phyloP scores from a whole-genome alignment of 2,797 vertebrate genomes.

The Todus mexicanus region DNA sequence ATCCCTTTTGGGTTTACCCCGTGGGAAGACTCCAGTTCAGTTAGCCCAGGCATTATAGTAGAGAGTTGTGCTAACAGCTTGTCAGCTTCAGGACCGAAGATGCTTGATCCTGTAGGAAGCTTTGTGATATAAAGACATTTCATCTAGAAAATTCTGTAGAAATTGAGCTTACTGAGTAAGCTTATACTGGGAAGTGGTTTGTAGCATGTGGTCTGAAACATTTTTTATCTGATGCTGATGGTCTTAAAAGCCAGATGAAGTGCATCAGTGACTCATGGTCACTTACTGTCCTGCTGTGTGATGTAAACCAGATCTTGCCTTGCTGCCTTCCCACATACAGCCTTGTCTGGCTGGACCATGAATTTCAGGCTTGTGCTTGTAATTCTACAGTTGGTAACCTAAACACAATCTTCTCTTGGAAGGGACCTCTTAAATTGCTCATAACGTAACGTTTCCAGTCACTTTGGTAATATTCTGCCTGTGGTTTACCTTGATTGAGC shows the following conservation, averaged over 20 bases:
- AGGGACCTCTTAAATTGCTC: neutral
- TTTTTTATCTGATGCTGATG: slow-evolving; percentile 5
- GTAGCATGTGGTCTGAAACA: neutral
- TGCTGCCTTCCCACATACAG: neutral
- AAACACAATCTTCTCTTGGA: neutral
- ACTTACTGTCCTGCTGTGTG: neutral
- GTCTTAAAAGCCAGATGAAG: slow-evolving; percentile 6
- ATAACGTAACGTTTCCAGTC: neutral
- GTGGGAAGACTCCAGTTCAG: neutral
- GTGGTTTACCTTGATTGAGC: neutral
- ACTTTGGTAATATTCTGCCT: neutral
- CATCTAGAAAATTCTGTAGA: neutral
- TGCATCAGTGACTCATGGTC: neutral
- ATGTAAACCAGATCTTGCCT: slow-evolving; percentile 18
- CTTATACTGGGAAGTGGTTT: neutral
- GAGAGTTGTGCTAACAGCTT: neutral
- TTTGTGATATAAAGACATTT: neutral
- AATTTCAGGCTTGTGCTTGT: neutral
- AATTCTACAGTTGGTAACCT: neutral
- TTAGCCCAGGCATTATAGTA: neutral
- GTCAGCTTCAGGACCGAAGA: neutral
- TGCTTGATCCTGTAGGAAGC: neutral
- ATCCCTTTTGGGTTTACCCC: neutral
- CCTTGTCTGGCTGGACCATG: neutral
- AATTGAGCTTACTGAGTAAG: neutral